Evolutionary conservation across 2,888 invertebrate species (phyloP).

Genomic region (Thymelicus sylvestris): DNA sequence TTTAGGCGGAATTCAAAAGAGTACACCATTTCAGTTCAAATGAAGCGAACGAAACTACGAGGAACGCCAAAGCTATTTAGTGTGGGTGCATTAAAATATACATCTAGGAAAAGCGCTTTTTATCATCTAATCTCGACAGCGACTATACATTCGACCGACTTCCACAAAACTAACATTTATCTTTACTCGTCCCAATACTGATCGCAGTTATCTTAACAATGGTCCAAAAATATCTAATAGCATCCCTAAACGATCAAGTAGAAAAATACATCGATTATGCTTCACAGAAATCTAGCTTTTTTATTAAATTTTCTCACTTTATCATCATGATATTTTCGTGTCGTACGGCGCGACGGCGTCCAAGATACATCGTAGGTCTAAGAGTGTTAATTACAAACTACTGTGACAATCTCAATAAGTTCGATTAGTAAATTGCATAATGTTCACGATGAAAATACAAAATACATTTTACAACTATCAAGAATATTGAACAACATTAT

Average conservation of each 20-base stretch:
- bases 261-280: slow-evolving; percentile 81
- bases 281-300: slow-evolving; percentile 74
- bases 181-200: slow-evolving; percentile 72
- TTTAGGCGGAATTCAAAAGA: slow-evolving; percentile 35
- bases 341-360: slow-evolving; percentile 61
- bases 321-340: slow-evolving; percentile 54
- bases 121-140: slow-evolving; percentile 61
- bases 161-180: slow-evolving; percentile 73
- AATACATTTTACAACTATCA: slow-evolving; percentile 17
- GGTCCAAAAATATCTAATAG: slow-evolving; percentile 85
- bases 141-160: slow-evolving; percentile 63
- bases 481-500: slow-evolving; percentile 25
- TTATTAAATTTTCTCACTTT: slow-evolving; percentile 59
- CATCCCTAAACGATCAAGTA: slow-evolving; percentile 82
- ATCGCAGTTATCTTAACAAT: slow-evolving; percentile 81
- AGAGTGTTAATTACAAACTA: slow-evolving; percentile 79
- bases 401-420: slow-evolving; percentile 73
- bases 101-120: slow-evolving; percentile 65
- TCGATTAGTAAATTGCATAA: slow-evolving; percentile 64
- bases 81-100: slow-evolving; percentile 59
- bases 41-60: slow-evolving; percentile 12
- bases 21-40: slow-evolving; percentile 11
- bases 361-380: slow-evolving; percentile 68
- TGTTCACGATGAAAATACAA: slow-evolving; percentile 63
- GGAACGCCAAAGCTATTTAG: slow-evolving; percentile 30